Conservation (phyloP, 2,113 vertebrate species). For the Chroicocephalus ridibundus region DNA sequence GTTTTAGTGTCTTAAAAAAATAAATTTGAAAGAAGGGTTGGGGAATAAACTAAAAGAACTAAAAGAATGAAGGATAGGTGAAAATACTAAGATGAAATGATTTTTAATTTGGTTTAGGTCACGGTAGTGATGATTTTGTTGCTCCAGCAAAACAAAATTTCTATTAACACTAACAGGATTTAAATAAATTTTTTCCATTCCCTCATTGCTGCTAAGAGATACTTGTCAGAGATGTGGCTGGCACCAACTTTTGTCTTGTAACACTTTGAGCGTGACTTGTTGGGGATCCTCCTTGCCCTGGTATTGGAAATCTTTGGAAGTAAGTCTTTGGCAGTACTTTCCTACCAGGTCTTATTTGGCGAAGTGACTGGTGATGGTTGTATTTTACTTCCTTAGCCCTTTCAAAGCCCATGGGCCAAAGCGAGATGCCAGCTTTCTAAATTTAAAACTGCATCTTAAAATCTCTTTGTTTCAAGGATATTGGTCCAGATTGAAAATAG, state of each 20-base stretch:
- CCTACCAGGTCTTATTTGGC: not conserved
- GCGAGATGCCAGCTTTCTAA: not conserved
- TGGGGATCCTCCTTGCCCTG: not conserved
- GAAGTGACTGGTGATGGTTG: not conserved
- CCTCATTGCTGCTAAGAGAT: not conserved
- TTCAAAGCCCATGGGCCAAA: not conserved
- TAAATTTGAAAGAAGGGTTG: not conserved
- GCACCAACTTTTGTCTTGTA: not conserved
- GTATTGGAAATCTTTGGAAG: not conserved
- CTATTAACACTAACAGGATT: not conserved
- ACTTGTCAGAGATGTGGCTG: not conserved
- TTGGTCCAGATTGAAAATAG: not conserved
- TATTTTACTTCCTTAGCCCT: not conserved
- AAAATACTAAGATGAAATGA: not conserved
- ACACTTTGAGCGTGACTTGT: fast-evolving
- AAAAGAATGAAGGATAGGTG: not conserved
- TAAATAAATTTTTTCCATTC: not conserved
- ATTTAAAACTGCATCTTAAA: not conserved
- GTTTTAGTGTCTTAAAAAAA: not conserved
- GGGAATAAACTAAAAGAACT: not conserved
- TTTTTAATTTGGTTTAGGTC: not conserved
- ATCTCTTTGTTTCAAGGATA: not conserved
- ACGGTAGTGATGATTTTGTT: not conserved
- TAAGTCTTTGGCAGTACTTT: not conserved
- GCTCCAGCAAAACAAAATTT: not conserved